Evolutionary conservation across 2,888 invertebrate genomes (phyloP).

Genomic region (Megamerina dolium): DNA sequence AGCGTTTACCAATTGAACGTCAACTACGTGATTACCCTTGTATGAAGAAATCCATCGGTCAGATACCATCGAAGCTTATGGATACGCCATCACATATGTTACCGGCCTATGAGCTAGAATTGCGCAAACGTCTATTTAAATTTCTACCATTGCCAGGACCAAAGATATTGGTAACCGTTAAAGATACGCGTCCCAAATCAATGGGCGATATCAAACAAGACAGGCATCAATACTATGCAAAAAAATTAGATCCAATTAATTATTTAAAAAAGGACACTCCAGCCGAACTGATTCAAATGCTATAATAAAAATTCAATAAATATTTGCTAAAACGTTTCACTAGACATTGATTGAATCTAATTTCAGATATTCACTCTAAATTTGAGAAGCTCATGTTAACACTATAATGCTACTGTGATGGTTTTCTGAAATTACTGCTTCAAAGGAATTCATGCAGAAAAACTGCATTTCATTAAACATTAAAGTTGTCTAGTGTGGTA

Average conservation of each 20-base stretch:
- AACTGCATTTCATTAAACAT: no score
- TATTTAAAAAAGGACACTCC: slow-evolving; percentile 13
- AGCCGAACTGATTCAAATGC: neutral
- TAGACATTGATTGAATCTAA: no score
- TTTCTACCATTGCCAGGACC: slow-evolving; percentile 36
- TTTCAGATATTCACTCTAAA: no score
- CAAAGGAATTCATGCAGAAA: no score
- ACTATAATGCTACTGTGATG: no score
- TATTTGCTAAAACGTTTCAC: no score
- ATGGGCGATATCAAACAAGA: no score
- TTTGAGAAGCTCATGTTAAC: no score
- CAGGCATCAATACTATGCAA: slow-evolving; percentile 9
- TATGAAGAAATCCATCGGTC: slow-evolving; percentile 7
- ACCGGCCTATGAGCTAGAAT: slow-evolving; percentile 24
- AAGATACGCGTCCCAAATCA: slow-evolving; percentile 22
- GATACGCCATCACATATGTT: slow-evolving; percentile 31
- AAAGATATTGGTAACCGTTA: slow-evolving; percentile 33
- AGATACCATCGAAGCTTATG: slow-evolving; percentile 23
- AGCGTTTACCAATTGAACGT: slow-evolving; percentile 25
- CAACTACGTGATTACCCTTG: slow-evolving; percentile 29
- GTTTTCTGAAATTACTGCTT: no score
- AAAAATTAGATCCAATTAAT: neutral
- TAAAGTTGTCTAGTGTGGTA: no score
- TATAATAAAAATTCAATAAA: no score
- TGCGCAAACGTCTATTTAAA: slow-evolving; percentile 37